Percentiles rank a stretch among this genome's conserved stretches.
Evolutionary conservation across 2,113 vertebrate species (phyloP).

Genomic region (Corvus hawaiiensis): DNA sequence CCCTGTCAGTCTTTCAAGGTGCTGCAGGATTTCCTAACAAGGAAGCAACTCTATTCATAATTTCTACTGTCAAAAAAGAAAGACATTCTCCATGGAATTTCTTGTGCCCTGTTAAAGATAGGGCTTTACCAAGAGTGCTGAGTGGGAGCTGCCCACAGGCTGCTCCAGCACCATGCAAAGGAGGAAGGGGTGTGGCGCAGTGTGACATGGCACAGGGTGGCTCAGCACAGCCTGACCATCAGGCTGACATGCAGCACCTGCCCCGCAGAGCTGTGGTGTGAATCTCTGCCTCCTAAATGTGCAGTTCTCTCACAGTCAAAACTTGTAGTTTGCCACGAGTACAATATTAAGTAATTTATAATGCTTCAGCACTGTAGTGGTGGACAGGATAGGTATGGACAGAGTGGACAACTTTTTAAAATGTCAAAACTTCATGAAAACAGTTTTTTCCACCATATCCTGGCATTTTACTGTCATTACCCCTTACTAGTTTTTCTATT

Average conservation of each 20-base stretch:
- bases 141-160: neutral
- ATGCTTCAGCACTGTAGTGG: neutral
- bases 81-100: neutral
- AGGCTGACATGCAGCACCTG: neutral
- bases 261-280: neutral
- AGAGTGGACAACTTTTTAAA: neutral
- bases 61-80: neutral
- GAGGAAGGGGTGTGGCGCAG: fast-evolving
- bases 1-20: neutral
- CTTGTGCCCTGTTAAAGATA: neutral
- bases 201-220: neutral
- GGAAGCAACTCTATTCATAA: neutral
- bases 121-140: neutral
- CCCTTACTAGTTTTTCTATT: neutral
- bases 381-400: neutral
- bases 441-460: neutral
- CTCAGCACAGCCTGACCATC: neutral
- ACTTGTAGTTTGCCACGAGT: neutral
- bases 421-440: neutral
- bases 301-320: neutral
- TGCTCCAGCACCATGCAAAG: fast-evolving
- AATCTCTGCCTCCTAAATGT: neutral
- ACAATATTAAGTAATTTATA: neutral
- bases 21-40: neutral
- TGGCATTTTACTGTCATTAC: neutral